These are phyloP conservation scores for Aricia agestis DNA, from an alignment of 1,140 invertebrate genomes.

Conservation along the genomic window DNA sequence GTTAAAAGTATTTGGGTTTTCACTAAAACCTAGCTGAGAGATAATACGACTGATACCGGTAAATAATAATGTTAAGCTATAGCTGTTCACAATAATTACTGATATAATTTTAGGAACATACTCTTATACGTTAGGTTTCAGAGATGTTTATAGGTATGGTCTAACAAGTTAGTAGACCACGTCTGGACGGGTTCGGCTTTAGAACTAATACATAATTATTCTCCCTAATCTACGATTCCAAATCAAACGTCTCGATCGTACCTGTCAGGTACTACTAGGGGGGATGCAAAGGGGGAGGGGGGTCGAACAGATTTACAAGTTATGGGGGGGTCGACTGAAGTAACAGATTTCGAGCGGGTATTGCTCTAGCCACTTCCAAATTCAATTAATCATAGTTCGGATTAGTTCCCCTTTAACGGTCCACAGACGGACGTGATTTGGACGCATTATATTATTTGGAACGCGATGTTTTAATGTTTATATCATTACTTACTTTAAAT, in stretches of 20 bases:
- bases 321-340: conserved; percentile 47
- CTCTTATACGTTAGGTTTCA: too few species aligned
- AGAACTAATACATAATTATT: background rate
- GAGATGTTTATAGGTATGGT: too few species aligned
- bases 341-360: conserved; percentile 60
- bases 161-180: background rate
- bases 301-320: conserved; percentile 42
- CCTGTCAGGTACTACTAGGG: conserved; percentile 39
- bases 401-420: conserved; percentile 70
- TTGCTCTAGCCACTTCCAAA: conserved; percentile 60
- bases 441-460: background rate
- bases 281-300: conserved; percentile 26
- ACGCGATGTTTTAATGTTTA: conserved; percentile 45
- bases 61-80: too few species aligned
- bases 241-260: conserved; percentile 39
- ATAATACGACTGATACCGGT: too few species aligned
- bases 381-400: conserved; percentile 73
- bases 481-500: too few species aligned
- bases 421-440: conserved; percentile 48
- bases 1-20: too few species aligned
- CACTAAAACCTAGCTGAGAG: too few species aligned
- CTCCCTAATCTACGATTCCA: conserved; percentile 16
- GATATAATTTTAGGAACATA: too few species aligned
- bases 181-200: background rate
- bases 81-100: too few species aligned